Percentiles rank a stretch among this genome's conserved stretches.
Conservation (phyloP, 2,113 vertebrate genomes). For the Cebus imitator region DNA sequence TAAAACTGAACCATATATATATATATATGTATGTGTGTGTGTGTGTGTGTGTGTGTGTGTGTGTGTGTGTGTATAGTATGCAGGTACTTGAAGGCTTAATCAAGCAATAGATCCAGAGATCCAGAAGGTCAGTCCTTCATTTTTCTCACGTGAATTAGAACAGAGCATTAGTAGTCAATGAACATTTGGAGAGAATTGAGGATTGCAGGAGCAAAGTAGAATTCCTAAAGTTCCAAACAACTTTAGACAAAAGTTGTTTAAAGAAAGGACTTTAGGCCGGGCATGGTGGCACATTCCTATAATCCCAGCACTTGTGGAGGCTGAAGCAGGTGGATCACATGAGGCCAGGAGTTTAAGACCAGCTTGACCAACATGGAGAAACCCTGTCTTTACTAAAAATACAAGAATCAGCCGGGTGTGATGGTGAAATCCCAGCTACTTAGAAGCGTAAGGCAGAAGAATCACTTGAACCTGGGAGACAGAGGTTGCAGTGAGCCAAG, state of each 20-base stretch:
- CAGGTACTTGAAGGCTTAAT: background rate
- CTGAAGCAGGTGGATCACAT: too few relatives aligned
- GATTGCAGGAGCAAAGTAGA: background rate
- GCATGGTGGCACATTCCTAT: too few relatives aligned
- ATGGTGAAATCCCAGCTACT: too few relatives aligned
- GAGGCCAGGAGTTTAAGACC: too few relatives aligned
- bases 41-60: background rate
- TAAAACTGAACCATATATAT: background rate
- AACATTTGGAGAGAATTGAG: background rate
- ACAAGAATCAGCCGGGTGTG: too few relatives aligned
- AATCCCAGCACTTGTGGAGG: too few relatives aligned
- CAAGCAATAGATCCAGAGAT: background rate
- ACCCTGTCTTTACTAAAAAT: too few relatives aligned
- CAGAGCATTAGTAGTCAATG: background rate
- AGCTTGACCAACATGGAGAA: too few relatives aligned
- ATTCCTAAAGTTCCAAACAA: background rate
- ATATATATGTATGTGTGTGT: background rate
- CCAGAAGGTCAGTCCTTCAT: background rate
- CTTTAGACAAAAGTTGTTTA: background rate
- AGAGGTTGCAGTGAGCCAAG: too few relatives aligned
- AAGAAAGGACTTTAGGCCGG: background rate
- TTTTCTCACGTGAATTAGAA: background rate
- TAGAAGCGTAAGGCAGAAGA: too few relatives aligned
- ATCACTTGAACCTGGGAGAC: too few relatives aligned
- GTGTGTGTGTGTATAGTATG: background rate